A percentile compares a stretch with the other conserved stretches of the same genome.
Conservation (phyloP, 2,113 vertebrate genomes). For the Caranx melampygus region DNA sequence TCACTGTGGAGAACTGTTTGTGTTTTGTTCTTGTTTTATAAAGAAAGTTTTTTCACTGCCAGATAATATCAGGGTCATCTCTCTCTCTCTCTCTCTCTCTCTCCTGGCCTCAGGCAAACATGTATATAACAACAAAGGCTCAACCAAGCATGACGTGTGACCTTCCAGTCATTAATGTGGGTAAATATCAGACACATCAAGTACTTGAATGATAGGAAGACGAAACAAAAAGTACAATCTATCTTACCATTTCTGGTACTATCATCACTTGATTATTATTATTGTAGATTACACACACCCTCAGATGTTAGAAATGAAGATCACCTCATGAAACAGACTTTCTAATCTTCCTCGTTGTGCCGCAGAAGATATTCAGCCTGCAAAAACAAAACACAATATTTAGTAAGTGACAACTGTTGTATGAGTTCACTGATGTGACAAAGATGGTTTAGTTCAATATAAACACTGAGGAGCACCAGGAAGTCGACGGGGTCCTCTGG, state of each 20-base stretch:
- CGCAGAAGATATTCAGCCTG: conserved; percentile 79
- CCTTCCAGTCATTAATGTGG: no score
- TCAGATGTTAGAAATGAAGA: not conserved
- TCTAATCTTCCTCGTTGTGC: conserved; percentile 37
- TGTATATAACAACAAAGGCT: no score
- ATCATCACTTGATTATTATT: not conserved
- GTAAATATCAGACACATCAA: not conserved
- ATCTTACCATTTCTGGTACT: not conserved
- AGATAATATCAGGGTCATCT: no score
- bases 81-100: no score
- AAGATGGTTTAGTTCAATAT: not conserved
- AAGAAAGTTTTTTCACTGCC: no score
- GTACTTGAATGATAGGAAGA: not conserved
- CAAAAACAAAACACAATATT: conserved; percentile 7
- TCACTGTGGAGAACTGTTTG: not conserved
- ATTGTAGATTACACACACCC: not conserved
- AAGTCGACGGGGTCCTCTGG: conserved; percentile 94
- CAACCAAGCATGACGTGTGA: not conserved
- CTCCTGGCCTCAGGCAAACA: not conserved
- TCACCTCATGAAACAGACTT: not conserved
- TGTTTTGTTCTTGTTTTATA: not conserved
- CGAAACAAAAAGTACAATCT: not conserved
- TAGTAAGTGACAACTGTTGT: not conserved
- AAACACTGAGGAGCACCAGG: conserved; percentile 81
- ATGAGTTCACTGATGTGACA: not conserved